Evolutionary conservation across 2,888 invertebrate species (phyloP).

Genomic region (Teinopalpus imperialis): DNA sequence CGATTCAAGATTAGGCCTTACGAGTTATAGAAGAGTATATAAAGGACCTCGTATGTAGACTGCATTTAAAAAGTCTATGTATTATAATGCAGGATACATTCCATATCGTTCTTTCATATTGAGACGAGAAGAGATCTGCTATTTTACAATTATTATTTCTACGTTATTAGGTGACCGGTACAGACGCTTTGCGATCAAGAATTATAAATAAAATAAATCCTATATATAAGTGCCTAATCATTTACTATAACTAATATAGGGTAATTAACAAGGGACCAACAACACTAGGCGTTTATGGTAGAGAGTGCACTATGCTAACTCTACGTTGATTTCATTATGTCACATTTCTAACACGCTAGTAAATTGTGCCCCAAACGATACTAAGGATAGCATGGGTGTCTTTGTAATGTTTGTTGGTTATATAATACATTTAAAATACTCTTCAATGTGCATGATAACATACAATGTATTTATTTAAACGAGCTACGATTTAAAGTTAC

Average conservation of each 20-base stretch:
- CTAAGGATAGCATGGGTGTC: conserved; percentile 9
- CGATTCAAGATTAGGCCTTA: conserved; percentile 18
- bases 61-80: conserved; percentile 29
- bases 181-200: conserved; percentile 24
- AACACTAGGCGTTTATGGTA: conserved; percentile 9
- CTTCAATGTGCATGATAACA: conserved; percentile 21
- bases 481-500: conserved; percentile 46
- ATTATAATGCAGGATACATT: conserved; percentile 27
- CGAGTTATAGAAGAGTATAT: conserved; percentile 25
- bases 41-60: conserved; percentile 18
- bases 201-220: conserved; percentile 20
- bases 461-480: conserved; percentile 63
- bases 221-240: conserved; percentile 23
- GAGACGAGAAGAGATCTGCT: conserved; percentile 22
- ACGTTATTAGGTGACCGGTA: conserved; percentile 24
- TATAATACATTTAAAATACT: too few species aligned
- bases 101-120: conserved; percentile 15
- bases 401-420: conserved; percentile 4
- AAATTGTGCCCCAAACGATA: not conserved
- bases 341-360: not conserved
- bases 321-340: too few species aligned
- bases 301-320: too few species aligned
- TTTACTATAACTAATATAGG: conserved; percentile 18
- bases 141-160: conserved; percentile 22
- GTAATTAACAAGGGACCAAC: conserved; percentile 12